Base-by-base conservation (phyloP, 2,797 vertebrate genomes). In the Lophius americanus region DNA sequence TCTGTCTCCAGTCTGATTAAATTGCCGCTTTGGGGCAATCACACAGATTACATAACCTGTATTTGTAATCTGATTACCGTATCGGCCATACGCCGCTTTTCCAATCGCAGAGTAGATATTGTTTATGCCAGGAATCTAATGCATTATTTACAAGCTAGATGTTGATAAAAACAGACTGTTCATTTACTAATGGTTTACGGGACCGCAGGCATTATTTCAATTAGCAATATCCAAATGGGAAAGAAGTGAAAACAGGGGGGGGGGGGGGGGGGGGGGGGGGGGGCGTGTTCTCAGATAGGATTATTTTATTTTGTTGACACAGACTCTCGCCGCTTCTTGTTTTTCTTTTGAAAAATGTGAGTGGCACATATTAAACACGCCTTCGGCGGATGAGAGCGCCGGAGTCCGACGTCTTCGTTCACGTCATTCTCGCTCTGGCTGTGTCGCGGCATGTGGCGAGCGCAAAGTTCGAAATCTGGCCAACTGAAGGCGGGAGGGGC, bases 131-230 rank as follows among this genome's bases (percentile, higher is more conserved):
- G 93, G 92, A 95, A 95, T 95, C 95, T 94, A 95, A 97, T 97
- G 94, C 93, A 96, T 96, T 98, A 97, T 97, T 97, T 96, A 98
- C 95, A 96, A 96, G 96, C 94, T 92, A 90, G 94, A 95, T 95
- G 94, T 95, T 97, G 96, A 98, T 97, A 96, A 96, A 97, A 98
- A 93, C 94, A 96, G 94, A 95, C 95, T 96, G 94, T 96, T 97
- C 95, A 95, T 98, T 98, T 96, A 92, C 95, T 96, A 97, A 97
- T 97, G 96, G 96, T 96, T 96, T 95, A 95, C 91, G 91, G 94
- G 92, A 95, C 94, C 91, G 88, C 91, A 94, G 96, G 95, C 95
- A 93, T 93, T 94, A 91, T 94, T 96, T 94, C 95, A 96, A 93
- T 94, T 95, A 95, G 93, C 90, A 93, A 93, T 89, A 91, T 93